A percentile compares a stretch with the other conserved stretches of the same genome.
Evolutionary conservation across 1,140 invertebrate species (phyloP).

Genomic region (Callitettix versicolor): DNA sequence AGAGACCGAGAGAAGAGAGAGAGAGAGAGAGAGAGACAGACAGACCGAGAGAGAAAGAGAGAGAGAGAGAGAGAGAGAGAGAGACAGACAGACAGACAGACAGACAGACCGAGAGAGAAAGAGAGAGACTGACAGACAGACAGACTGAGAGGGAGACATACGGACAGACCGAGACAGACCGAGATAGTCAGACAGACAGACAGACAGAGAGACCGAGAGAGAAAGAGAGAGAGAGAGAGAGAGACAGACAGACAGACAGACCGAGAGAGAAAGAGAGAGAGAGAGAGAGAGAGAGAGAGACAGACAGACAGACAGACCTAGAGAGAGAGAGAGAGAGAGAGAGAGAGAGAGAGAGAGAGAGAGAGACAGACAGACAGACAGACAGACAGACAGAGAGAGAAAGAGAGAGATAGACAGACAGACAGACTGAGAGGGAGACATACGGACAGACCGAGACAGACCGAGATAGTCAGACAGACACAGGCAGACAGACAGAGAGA

Average conservation of each 20-base stretch:
- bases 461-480: too few species aligned
- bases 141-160: neutral
- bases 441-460: conserved; percentile 17
- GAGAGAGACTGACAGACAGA: neutral
- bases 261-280: too few species aligned
- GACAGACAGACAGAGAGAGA: conserved; percentile 17
- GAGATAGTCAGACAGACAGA: too few species aligned
- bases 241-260: neutral
- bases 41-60: too few species aligned
- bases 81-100: neutral
- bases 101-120: too few species aligned
- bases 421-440: conserved; percentile 17
- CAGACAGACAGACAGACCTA: too few species aligned
- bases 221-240: neutral
- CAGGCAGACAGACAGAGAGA: too few species aligned
- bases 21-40: neutral
- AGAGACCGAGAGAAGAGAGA: too few species aligned
- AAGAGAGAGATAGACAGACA: too few species aligned
- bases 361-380: conserved; percentile 18
- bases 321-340: too few species aligned
- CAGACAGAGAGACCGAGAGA: too few species aligned
- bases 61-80: neutral
- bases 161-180: neutral
- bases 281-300: conserved; percentile 12
- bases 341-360: conserved; percentile 17